Evolutionary conservation across 2,888 invertebrate species (phyloP), one percentile per base, ranked within the genome.

Genomic region (Pristionchus arcanus): DNA sequence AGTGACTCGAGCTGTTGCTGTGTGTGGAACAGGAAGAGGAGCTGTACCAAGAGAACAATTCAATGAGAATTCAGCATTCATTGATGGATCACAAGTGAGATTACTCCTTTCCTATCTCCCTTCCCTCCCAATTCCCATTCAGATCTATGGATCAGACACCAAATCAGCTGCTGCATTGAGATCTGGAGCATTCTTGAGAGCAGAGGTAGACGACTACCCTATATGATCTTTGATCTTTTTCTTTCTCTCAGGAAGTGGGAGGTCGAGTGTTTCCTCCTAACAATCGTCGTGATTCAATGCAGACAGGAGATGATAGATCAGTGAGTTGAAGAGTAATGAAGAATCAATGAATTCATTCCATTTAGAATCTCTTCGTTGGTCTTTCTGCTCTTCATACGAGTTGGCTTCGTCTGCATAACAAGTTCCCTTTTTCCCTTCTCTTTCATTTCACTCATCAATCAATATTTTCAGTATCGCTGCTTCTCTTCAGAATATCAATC

Each of bases 11-110:
- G 98, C 98, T 13, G 98, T 98, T 94, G 97, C 98, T 0, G 97
- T 98, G 89, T 99, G 99, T 95, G 98, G 98, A 21, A 98, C 98
- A 0, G 99, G 98, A 5, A 97, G 97, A 96, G 98, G 98, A 66
- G 93, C 91, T 74, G 96, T 98, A 59, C 97, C 97, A 2, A 96
- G 99, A 84, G 98, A 99, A 95, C 99, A 99, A 96, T 92, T 96
- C 74, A 96, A 96, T 93, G 93, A 93, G 90, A 95, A 95, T 89
- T 99, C 99, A 4, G 97, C 98, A 0, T 99, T 97, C 95, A 97
- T 99, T 91, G 98, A 99, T 95, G 99, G 92, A 25, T 93, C 93
- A 19, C 90, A 91, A 63, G 93, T 92, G 37, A 21, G 28, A 9
- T 1, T n/a, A 7, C 68, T 66, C 19, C 53, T 9, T n/a, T n/a